Evolutionary conservation across 2,797 vertebrate species (phyloP).

Genomic region (Decapterus maruadsi): DNA sequence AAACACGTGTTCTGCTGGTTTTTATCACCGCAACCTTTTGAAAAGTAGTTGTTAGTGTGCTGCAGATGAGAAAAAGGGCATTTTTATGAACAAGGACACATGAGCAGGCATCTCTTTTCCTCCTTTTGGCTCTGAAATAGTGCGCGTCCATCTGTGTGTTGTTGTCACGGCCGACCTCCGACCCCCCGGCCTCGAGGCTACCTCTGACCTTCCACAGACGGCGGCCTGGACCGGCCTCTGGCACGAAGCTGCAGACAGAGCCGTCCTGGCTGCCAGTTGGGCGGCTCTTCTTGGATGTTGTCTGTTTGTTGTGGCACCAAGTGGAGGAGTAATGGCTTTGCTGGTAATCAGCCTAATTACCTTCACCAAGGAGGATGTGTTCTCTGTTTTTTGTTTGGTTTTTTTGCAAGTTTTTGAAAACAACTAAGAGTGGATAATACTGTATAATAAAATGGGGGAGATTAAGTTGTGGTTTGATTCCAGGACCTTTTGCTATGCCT

Average conservation of each 20-base stretch:
- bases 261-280: constrained; percentile 6
- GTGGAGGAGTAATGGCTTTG: constrained; percentile 21
- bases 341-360: constrained; percentile 29
- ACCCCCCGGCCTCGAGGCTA: constrained; percentile 30
- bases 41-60: too few relatives aligned
- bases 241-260: constrained; percentile 3
- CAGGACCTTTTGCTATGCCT: neutral
- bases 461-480: neutral
- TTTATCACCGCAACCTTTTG: neutral
- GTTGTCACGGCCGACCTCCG: constrained; percentile 19
- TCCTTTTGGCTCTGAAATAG: constrained; percentile 1
- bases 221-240: constrained; percentile 9
- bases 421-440: too few relatives aligned
- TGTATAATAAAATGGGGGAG: neutral
- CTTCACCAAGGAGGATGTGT: neutral
- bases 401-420: neutral
- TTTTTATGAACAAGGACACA: neutral
- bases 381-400: neutral
- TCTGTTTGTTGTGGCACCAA: constrained; percentile 19
- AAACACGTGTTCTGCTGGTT: neutral
- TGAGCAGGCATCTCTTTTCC: neutral
- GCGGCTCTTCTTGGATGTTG: constrained; percentile 3
- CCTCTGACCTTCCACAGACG: constrained; percentile 44
- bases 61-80: neutral
- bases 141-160: constrained; percentile 22